These are phyloP conservation scores for Mimas tiliae DNA, from an alignment of 2,888 invertebrate genomes.

Conservation along the genomic window DNA sequence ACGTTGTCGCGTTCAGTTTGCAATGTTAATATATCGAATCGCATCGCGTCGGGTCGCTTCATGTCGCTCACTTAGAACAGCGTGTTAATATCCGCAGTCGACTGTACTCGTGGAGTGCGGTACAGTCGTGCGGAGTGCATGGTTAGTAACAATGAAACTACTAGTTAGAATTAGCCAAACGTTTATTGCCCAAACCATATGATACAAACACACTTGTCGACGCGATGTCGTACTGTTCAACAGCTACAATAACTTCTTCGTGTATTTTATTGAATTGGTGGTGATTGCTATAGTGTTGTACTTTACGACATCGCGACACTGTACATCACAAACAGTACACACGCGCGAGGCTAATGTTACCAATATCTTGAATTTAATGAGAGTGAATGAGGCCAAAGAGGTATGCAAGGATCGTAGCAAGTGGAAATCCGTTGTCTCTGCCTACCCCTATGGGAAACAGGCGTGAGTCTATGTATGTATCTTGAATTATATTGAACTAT, in stretches of 20 bases:
- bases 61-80: constrained; percentile 7
- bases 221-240: constrained; percentile 12
- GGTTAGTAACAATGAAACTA: constrained; percentile 59
- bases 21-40: no score
- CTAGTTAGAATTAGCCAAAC: constrained; percentile 60
- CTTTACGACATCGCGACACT: not conserved
- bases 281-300: not conserved
- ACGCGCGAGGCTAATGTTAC: not conserved
- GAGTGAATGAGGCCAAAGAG: no score
- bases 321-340: constrained; percentile 4
- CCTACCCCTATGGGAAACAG: no score
- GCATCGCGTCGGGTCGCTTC: no score
- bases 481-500: not conserved
- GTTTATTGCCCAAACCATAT: constrained; percentile 51
- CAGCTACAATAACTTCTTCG: not conserved
- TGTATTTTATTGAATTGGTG: not conserved
- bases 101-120: not conserved
- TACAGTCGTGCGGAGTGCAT: not conserved
- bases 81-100: constrained; percentile 9
- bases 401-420: no score
- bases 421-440: no score
- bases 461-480: no score
- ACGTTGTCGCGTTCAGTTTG: no score
- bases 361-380: no score
- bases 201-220: constrained; percentile 11